Evolutionary conservation across 1,140 invertebrate species (phyloP).

Genomic region (Drosophila malerkotliana): DNA sequence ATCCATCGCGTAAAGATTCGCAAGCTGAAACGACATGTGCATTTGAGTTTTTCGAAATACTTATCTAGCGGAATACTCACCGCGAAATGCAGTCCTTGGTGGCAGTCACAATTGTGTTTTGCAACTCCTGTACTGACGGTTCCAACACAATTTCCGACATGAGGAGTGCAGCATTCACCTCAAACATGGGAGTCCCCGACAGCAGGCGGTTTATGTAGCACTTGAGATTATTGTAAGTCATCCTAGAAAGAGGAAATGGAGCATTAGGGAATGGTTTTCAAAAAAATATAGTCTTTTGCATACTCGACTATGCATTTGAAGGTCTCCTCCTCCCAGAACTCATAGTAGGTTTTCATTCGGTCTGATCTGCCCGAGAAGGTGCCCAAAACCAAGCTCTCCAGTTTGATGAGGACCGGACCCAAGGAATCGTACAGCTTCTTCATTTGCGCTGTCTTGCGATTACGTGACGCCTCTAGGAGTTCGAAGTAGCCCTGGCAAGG

Average conservation of each 20-base stretch:
- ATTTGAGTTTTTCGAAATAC: neutral
- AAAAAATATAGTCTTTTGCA: neutral
- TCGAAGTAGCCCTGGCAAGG: slow-evolving; percentile 84
- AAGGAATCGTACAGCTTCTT: slow-evolving; percentile 89
- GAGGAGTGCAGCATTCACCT: slow-evolving; percentile 90
- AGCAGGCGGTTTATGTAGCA: slow-evolving; percentile 88
- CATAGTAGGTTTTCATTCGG: slow-evolving; percentile 88
- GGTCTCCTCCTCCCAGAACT: slow-evolving; percentile 89
- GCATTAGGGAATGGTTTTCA: too few relatives aligned
- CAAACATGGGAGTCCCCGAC: slow-evolving; percentile 88
- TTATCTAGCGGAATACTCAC: slow-evolving; percentile 53
- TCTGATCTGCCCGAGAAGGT: slow-evolving; percentile 87
- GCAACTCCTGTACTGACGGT: slow-evolving; percentile 90
- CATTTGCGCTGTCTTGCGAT: slow-evolving; percentile 87
- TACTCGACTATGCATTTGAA: slow-evolving; percentile 86
- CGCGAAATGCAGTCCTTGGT: slow-evolving; percentile 88
- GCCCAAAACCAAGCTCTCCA: slow-evolving; percentile 90
- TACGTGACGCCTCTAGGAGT: slow-evolving; percentile 87
- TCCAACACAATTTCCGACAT: slow-evolving; percentile 90
- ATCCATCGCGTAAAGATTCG: slow-evolving; percentile 93
- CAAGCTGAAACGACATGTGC: slow-evolving; percentile 84
- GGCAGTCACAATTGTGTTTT: slow-evolving; percentile 88
- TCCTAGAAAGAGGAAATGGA: slow-evolving; percentile 31
- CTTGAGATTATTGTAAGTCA: slow-evolving; percentile 88
- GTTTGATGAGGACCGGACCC: slow-evolving; percentile 91